Evolutionary conservation across 2,797 vertebrate genomes (phyloP).

Genomic region (Amniataba percoides): DNA sequence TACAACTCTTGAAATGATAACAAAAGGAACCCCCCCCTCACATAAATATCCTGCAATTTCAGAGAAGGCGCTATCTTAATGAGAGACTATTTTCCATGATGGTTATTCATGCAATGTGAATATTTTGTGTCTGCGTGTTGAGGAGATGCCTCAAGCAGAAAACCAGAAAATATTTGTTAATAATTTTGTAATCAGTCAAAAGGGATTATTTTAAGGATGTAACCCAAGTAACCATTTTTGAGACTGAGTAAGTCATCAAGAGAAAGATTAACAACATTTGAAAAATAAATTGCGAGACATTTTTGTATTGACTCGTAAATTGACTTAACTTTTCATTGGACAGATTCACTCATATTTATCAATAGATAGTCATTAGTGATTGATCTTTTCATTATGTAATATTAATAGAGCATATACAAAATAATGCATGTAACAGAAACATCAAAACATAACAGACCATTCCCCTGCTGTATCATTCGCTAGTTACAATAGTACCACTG

Average conservation of each 20-base stretch:
- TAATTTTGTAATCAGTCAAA: background rate
- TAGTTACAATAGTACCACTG: slow-evolving; percentile 18
- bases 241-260: background rate
- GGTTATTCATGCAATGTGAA: background rate
- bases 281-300: too few species aligned
- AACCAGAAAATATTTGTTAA: background rate
- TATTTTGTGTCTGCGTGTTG: background rate
- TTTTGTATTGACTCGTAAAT: background rate
- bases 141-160: background rate
- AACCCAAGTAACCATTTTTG: background rate
- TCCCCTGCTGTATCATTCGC: slow-evolving; percentile 9
- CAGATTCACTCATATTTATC: background rate
- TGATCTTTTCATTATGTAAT: too few species aligned
- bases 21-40: background rate
- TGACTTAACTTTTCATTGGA: background rate
- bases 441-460: background rate
- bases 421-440: background rate
- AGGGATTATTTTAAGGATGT: background rate
- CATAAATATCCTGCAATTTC: background rate
- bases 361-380: background rate
- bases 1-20: too few species aligned
- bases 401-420: background rate
- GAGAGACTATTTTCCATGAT: background rate
- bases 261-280: background rate
- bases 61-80: background rate